A percentile compares a stretch with the other conserved stretches of the same genome.
Conservation (phyloP, 2,888 invertebrate species). For the Cosmopolites sordidus region DNA sequence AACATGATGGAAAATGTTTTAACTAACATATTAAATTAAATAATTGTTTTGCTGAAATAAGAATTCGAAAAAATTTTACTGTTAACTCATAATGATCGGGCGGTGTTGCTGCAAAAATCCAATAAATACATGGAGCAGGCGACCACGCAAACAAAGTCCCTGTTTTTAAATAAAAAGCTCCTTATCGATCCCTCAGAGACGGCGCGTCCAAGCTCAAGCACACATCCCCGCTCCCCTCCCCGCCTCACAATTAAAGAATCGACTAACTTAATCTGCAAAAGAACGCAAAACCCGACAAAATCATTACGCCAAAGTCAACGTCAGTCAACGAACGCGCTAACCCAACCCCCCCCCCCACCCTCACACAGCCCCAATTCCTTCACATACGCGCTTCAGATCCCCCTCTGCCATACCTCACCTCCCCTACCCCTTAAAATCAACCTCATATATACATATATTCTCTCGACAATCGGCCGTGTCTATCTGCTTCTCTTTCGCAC, state of each 20-base stretch:
- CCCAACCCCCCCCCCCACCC: neutral
- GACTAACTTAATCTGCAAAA: neutral
- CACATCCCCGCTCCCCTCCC: neutral
- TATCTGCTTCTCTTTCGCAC: neutral
- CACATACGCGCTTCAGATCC: neutral
- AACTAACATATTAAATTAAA: too few relatives aligned
- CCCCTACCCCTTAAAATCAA: neutral
- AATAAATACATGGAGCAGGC: too few relatives aligned
- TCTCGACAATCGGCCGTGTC: neutral
- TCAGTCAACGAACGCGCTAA: neutral
- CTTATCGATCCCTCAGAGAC: too few relatives aligned
- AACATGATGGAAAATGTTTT: too few relatives aligned
- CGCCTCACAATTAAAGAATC: neutral
- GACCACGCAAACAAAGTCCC: too few relatives aligned
- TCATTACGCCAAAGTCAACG: neutral
- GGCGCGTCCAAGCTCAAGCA: too few relatives aligned
- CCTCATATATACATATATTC: conserved; percentile 2
- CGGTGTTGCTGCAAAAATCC: too few relatives aligned
- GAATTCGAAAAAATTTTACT: too few relatives aligned
- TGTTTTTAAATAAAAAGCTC: too few relatives aligned
- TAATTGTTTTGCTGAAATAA: too few relatives aligned
- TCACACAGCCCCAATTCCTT: neutral
- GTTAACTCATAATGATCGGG: too few relatives aligned
- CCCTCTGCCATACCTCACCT: too few relatives aligned
- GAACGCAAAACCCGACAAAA: neutral